A percentile compares a stretch with the other conserved stretches of the same genome.
Conservation (phyloP, 1,140 invertebrate genomes). For the Melitaea cinxia region DNA sequence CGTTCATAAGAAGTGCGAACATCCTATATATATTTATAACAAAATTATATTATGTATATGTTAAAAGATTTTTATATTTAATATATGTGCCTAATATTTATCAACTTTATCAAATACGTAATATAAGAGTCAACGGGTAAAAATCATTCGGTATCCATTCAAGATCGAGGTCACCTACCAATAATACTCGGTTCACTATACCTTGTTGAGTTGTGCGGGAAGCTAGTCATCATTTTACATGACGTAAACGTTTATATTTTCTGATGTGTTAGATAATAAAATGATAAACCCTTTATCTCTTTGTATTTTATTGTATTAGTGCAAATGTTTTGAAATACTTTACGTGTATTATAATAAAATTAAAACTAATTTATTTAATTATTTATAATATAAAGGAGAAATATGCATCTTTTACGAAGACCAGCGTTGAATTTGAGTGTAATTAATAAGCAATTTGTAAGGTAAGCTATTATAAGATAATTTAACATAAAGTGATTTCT, state of each 20-base stretch:
- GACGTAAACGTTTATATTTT: not conserved
- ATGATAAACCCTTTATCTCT: not conserved
- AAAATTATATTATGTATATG: no score
- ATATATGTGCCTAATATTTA: no score
- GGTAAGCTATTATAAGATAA: not conserved
- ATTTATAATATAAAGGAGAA: no score
- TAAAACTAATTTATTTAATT: no score
- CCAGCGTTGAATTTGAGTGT: not conserved
- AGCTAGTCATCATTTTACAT: not conserved
- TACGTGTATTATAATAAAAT: no score
- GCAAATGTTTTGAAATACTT: not conserved
- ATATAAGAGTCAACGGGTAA: not conserved
- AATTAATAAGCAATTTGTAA: constrained; percentile 11
- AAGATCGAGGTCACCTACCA: not conserved
- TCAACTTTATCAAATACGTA: not conserved
- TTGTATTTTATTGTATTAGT: not conserved
- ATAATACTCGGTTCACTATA: not conserved
- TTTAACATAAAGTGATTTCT: not conserved
- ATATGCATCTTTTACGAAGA: constrained; percentile 11
- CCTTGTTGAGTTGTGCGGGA: not conserved
- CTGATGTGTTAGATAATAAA: not conserved
- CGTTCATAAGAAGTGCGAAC: no score
- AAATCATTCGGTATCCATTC: not conserved
- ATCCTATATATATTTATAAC: no score
- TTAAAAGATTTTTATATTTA: no score